Conservation (phyloP, 2,113 vertebrate genomes). For the Jacana jacana region DNA sequence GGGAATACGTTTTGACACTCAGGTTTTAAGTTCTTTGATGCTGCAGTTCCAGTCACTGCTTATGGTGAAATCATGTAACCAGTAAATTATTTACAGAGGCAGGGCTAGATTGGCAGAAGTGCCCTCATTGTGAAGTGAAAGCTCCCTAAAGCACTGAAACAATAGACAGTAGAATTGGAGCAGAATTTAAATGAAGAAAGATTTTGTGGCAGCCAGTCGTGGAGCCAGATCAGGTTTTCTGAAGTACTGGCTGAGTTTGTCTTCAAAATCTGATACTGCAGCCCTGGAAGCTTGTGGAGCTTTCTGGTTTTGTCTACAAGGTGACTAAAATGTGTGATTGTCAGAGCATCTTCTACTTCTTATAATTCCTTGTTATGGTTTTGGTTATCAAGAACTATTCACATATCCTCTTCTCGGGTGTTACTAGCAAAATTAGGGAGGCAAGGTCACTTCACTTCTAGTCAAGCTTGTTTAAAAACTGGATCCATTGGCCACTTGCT, state of each 20-base stretch:
- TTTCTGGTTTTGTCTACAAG: conserved; percentile 19
- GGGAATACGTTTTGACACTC: background rate
- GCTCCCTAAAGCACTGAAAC: conserved; percentile 27
- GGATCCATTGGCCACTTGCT: background rate
- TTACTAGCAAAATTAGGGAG: background rate
- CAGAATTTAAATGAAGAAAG: conserved; percentile 60
- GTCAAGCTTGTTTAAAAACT: background rate
- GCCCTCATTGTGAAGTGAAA: conserved; percentile 45
- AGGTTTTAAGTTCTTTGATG: background rate
- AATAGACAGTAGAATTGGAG: conserved; percentile 34
- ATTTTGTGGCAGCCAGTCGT: conserved; percentile 34
- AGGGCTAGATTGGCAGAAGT: conserved; percentile 22
- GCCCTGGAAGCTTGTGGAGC: background rate
- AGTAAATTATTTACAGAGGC: conserved; percentile 61
- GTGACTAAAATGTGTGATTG: background rate
- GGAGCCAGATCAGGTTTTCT: background rate
- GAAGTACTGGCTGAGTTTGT: background rate
- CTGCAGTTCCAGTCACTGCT: conserved; percentile 2
- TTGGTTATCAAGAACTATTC: background rate
- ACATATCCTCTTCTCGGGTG: background rate
- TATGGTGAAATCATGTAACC: conserved; percentile 45
- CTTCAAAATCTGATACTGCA: conserved; percentile 1
- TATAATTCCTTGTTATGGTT: background rate
- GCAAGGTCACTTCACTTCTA: background rate
- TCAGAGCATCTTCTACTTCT: background rate